These are phyloP conservation scores for Drosophila ustulata DNA, from an alignment of 2,888 invertebrate species.

Conservation along the genomic window DNA sequence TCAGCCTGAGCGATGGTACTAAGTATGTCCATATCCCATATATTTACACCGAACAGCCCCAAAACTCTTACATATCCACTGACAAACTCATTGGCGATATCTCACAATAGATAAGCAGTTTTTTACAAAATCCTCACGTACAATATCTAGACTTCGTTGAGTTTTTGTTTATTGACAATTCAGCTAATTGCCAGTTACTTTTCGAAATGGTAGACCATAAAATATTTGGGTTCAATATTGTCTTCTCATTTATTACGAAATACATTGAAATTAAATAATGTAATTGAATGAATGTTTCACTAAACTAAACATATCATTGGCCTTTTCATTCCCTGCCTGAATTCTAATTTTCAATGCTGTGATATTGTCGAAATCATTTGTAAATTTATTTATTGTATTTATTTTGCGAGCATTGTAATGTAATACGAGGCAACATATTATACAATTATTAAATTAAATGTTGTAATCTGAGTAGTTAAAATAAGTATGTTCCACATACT, in stretches of 20 bases:
- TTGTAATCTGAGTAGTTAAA: too few species aligned
- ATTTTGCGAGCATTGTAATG: too few species aligned
- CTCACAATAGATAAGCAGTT: not conserved
- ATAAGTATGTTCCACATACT: not conserved
- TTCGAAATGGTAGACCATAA: not conserved
- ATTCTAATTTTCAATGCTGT: too few species aligned
- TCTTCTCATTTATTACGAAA: not conserved
- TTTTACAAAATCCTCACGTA: not conserved
- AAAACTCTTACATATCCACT: not conserved
- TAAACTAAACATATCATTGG: too few species aligned
- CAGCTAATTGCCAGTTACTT: not conserved
- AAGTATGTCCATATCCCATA: constrained; percentile 1
- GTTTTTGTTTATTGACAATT: not conserved
- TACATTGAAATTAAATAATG: not conserved
- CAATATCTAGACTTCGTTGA: not conserved
- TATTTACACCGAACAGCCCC: too few species aligned
- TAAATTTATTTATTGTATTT: not conserved
- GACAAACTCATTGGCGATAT: not conserved
- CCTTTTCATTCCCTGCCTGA: too few species aligned
- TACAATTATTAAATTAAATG: too few species aligned
- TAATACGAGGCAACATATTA: too few species aligned
- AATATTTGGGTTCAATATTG: not conserved
- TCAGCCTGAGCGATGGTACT: not conserved
- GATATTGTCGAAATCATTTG: not conserved
- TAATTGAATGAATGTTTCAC: too few species aligned